Evolutionary conservation across 2,113 vertebrate genomes (phyloP).

Genomic region (Tylochromis polylepis): DNA sequence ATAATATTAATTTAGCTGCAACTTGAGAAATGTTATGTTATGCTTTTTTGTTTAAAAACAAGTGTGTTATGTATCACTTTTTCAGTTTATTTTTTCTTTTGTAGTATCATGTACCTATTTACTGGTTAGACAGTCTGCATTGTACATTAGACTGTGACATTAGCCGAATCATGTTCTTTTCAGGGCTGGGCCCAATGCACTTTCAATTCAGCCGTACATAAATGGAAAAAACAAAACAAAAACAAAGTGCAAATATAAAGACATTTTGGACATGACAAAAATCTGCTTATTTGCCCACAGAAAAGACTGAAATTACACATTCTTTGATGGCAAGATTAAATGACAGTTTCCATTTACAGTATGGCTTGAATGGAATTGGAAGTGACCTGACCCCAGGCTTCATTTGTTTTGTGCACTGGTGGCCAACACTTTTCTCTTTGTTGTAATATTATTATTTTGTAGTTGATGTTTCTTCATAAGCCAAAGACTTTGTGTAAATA

Average conservation of each 20-base stretch:
- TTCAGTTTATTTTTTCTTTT: neutral
- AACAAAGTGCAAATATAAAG: neutral
- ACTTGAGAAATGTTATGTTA: slow-evolving; percentile 5
- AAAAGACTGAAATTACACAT: neutral
- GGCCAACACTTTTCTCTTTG: slow-evolving; percentile 78
- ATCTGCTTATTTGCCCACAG: neutral
- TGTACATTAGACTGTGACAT: slow-evolving; percentile 42
- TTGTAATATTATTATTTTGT: slow-evolving; percentile 74
- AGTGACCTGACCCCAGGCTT: slow-evolving; percentile 51
- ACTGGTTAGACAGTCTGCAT: slow-evolving; percentile 22
- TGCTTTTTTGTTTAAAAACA: neutral
- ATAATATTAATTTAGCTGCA: slow-evolving; percentile 8
- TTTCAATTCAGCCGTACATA: slow-evolving; percentile 50
- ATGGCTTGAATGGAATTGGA: slow-evolving; percentile 35
- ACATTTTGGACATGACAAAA: neutral
- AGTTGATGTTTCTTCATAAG: slow-evolving; percentile 92
- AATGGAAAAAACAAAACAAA: neutral
- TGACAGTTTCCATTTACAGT: slow-evolving; percentile 3
- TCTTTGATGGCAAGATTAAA: neutral
- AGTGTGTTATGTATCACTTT: slow-evolving; percentile 8
- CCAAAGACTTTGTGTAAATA: slow-evolving; percentile 99
- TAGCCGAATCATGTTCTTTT: slow-evolving; percentile 83
- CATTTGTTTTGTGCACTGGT: slow-evolving; percentile 81
- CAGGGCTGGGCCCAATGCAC: slow-evolving; percentile 65
- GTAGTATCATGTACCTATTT: slow-evolving; percentile 12